phyloP scores from a whole-genome alignment of 2,113 vertebrate species.

The Hepsetus odoe region DNA sequence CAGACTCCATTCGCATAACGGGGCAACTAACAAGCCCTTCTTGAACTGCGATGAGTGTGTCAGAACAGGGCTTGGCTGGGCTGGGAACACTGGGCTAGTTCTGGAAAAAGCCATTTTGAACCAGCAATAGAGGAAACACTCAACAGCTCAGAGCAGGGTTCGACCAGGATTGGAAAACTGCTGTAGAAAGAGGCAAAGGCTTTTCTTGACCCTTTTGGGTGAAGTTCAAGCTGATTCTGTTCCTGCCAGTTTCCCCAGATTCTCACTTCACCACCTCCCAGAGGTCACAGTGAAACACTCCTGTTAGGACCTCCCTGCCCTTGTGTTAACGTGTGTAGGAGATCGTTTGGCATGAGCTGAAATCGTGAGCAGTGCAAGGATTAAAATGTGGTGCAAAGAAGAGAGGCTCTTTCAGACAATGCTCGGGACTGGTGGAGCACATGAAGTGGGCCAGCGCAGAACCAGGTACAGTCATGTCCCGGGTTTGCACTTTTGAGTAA shows the following conservation, averaged over 20 bases:
- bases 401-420: not conserved
- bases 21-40: too few relatives aligned
- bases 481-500: too few relatives aligned
- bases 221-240: constrained; percentile 9
- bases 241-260: constrained; percentile 11
- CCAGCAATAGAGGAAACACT: too few relatives aligned
- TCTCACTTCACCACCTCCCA: not conserved
- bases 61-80: too few relatives aligned
- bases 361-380: not conserved
- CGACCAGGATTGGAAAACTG: not conserved
- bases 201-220: constrained; percentile 22
- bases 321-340: constrained; percentile 38
- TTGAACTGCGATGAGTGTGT: too few relatives aligned
- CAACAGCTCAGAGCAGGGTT: not conserved
- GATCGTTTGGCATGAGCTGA: constrained; percentile 16
- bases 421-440: not conserved
- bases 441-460: not conserved
- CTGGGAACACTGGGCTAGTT: too few relatives aligned
- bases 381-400: not conserved
- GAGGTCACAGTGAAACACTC: constrained; percentile 1
- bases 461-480: too few relatives aligned
- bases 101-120: too few relatives aligned
- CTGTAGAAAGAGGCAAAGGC: constrained; percentile 13
- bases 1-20: too few relatives aligned
- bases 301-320: constrained; percentile 31